Evolutionary conservation across 2,113 vertebrate genomes (phyloP), one percentile per base, ranked within the genome.

Genomic region (Lepus europaeus): DNA sequence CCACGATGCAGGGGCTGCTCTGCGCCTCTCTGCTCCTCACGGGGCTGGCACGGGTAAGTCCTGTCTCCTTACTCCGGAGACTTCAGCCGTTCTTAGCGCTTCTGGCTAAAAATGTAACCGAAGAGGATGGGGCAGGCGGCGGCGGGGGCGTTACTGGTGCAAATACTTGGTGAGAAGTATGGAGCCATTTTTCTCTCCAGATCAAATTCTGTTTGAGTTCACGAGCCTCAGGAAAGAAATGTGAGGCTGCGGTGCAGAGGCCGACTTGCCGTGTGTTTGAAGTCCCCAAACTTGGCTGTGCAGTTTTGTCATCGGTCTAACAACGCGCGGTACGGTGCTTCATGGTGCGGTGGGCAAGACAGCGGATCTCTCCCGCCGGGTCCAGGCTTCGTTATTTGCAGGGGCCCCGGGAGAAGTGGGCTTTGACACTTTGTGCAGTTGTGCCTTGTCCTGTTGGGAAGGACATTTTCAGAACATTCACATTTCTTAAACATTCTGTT

Each of bases 31-130:
- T 98, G 81, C 98, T 99, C 92, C 97, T 99, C 97, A 96, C 99
- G 88, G 87, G 98, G 93, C 98, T 98, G 93, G 98, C 98, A 56
- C 99, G 99, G 99, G 99, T 99, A 99, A 98, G 99, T 89, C 93
- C 81, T 94, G 61, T n/a, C 96, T 70, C 77, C 84, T 68, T 45
- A 39, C 93, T 91, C 31, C 7, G 45, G 0, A 1, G 69, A 53
- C 92, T 69, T 25, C 66, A 72, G 74, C 20, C 88, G 70, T 5
- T 89, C 96, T 84, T 78, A 22, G 78, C 97, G 96, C 91, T 98
- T 95, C 39, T 36, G 73, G 69, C 73, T 0, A 2, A 95, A 93
- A 88, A 17, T 29, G n/a, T 79, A 17, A 36, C 36, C n/a, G 36
- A 61, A 56, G 61, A 56, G 68, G 64, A 13, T 22, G 20, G 45